Evolutionary conservation across 2,113 vertebrate genomes (phyloP), one percentile per base, ranked within the genome.

Genomic region (Reinhardtius hippoglossoides): DNA sequence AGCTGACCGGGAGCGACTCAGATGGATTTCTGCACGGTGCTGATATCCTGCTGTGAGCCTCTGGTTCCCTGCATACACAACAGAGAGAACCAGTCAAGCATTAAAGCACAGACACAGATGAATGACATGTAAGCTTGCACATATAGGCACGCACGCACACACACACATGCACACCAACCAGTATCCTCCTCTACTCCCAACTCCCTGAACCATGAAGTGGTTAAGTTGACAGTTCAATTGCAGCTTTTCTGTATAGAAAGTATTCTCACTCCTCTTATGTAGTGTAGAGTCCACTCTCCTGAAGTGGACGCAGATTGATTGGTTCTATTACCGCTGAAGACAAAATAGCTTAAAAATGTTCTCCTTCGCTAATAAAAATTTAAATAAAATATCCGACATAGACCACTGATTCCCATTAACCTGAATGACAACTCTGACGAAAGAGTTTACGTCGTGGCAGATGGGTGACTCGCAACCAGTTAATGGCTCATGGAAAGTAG

Each of bases 161-260:
- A 15, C 26, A 31, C 37, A 27, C 52, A 31, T 31, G 21, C 78
- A 66, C 79, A 74, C 9, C 61, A 64, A 73, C 59, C 52, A 69
- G 67, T 20, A 76, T 69, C 63, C 69, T 81, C 85, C 70, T 78
- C 80, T 77, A 69, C 50, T 81, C 67, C 78, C 60, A 80, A 80
- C 85, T 90, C 80, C 86, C 84, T 91, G 92, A 92, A 87, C 83
- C 91, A 85, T 89, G 74, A 88, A 83, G 87, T 84, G 78, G 48
- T 91, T 84, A 83, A 86, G 83, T 84, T 93, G 94, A 90, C 92
- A 78, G 87, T 88, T 93, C 89, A 94, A 90, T 93, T 81, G 81
- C 78, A 76, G 77, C 78, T 73, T 16, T 74, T 58, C 44, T 66
- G 15, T 89, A 70, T 59, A 81, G 73, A 80, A 74, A 62, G 58